A percentile compares a stretch with the other conserved stretches of the same genome.
phyloP scores from a whole-genome alignment of 2,113 vertebrate species.

The Scomber scombrus region DNA sequence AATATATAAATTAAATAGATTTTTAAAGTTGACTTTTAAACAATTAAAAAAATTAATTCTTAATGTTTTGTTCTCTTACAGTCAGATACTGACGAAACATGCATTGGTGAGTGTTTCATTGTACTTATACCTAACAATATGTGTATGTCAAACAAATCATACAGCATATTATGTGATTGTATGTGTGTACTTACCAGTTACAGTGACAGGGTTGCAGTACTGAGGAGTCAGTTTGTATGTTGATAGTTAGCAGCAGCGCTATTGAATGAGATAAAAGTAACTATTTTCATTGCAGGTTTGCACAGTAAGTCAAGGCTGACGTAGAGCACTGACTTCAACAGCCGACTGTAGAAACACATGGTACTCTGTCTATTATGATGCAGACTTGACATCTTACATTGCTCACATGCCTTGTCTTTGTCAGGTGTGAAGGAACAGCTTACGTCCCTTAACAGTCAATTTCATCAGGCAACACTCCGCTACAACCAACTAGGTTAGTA shows the following conservation, averaged over 20 bases:
- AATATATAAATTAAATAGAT: background rate
- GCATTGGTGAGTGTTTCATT: conserved; percentile 51
- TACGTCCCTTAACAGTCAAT: background rate
- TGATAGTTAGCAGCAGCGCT: no score
- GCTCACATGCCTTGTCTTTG: no score
- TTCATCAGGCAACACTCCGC: background rate
- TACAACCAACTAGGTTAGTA: conserved; percentile 44
- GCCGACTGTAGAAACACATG: background rate
- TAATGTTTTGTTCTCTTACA: conserved; percentile 15
- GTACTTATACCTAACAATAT: background rate
- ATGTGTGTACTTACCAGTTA: no score
- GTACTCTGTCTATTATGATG: no score
- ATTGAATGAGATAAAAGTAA: no score
- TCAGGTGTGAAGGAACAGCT: conserved; percentile 35
- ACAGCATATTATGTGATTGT: no score
- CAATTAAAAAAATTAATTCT: no score
- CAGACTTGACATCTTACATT: background rate
- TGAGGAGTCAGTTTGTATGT: no score
- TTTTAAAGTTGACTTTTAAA: background rate
- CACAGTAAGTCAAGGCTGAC: background rate
- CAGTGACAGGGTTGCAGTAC: no score
- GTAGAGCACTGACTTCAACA: background rate
- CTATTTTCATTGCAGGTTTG: no score
- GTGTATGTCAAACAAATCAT: background rate
- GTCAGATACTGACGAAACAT: background rate